Conservation (phyloP, 2,113 vertebrate genomes). For the Struthio camelus region DNA sequence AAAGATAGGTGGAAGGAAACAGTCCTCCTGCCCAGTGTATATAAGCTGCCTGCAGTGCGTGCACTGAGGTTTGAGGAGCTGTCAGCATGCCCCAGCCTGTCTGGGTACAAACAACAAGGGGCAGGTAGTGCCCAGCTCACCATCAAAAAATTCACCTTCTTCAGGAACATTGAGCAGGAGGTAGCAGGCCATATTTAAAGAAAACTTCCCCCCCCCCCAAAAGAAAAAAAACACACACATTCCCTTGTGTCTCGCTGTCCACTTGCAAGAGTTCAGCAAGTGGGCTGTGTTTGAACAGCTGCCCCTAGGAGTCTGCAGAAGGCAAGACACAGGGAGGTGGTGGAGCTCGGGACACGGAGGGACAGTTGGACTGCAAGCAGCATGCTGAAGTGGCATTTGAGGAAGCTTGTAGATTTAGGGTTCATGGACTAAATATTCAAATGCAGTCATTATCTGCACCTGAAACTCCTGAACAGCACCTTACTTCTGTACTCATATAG, state of each 20-base stretch:
- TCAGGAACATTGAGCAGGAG: not conserved
- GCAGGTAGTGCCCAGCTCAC: no score
- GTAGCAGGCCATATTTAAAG: not conserved
- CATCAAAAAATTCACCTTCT: no score
- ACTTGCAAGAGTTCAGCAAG: not conserved
- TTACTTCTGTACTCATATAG: not conserved
- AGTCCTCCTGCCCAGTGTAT: no score
- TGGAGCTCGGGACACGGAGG: not conserved
- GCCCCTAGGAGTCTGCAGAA: not conserved
- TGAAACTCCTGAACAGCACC: not conserved
- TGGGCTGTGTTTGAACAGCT: not conserved
- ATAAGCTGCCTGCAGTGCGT: no score
- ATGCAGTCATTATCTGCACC: not conserved
- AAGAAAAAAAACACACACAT: not conserved
- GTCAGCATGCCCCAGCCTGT: no score
- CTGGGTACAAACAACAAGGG: no score
- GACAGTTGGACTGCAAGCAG: accelerated
- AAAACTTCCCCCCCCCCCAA: not conserved
- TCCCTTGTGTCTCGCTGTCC: not conserved
- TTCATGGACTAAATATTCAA: not conserved
- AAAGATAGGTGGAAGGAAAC: no score
- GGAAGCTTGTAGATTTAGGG: not conserved
- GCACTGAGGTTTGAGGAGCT: no score
- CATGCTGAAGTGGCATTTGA: not conserved
- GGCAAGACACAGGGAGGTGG: not conserved